phyloP scores from a whole-genome alignment of 2,888 invertebrate genomes.

The Tenodera sinensis region DNA sequence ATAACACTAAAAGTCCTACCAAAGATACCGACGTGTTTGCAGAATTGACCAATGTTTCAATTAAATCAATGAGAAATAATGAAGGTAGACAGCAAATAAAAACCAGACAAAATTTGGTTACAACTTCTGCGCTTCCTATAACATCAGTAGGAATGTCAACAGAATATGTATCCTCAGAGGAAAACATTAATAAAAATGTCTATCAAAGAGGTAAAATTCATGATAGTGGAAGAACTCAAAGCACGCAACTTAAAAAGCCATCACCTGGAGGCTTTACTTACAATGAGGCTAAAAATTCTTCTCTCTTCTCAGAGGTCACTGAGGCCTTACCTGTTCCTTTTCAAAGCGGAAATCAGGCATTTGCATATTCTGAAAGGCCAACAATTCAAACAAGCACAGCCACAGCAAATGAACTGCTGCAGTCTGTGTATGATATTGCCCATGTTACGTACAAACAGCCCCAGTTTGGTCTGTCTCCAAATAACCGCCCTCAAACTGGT shows the following conservation, averaged over 20 bases:
- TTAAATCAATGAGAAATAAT: neutral
- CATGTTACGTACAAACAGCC: neutral
- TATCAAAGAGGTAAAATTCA: neutral
- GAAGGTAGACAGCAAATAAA: neutral
- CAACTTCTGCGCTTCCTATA: neutral
- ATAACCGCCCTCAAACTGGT: neutral
- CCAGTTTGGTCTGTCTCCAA: neutral
- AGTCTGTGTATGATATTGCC: constrained; percentile 6
- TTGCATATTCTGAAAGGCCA: neutral
- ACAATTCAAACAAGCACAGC: neutral
- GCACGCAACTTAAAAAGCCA: neutral
- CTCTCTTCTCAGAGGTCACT: neutral
- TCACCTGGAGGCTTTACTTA: neutral
- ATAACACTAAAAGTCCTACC: neutral
- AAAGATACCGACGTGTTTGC: neutral
- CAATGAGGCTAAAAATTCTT: neutral
- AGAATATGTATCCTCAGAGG: neutral
- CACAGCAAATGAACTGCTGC: constrained; percentile 1
- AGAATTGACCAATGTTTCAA: neutral
- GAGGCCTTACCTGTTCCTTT: neutral
- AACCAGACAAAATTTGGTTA: neutral
- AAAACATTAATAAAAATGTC: neutral
- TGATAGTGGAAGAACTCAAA: neutral
- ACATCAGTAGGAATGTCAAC: neutral
- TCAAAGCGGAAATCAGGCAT: neutral